Base-by-base conservation (phyloP, 2,113 vertebrate genomes). In the Xiphias gladius region DNA sequence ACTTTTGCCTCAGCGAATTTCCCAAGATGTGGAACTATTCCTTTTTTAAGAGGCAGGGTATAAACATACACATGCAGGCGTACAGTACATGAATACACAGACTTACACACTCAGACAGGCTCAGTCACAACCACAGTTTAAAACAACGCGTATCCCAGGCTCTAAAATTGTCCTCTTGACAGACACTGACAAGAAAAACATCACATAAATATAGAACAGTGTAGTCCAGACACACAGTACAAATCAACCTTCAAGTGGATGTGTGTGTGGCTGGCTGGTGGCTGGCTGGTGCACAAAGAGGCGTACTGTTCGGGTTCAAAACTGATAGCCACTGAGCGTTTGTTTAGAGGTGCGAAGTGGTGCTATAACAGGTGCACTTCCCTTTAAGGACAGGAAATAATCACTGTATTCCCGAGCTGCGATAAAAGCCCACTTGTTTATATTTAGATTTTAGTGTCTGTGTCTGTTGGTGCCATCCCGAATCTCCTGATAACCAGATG, bases 351-450 rank as follows among this genome's bases (percentile, higher is more conserved):
- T 63, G 68, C 55, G 79, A 73, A 66, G 67, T 24, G 62, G 50
- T 37, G 35, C 59, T 61, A 7, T 24, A 17, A 76, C 73, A 68
- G 48, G 62, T 22, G 64, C 61, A 19, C 70, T 59, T 76, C 77
- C 73, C 69, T 83, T 76, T 79, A 67, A 77, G 62, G 82, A 43
- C 58, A 52, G 65, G 66, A 80, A 77, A 84, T 67, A 80, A 62
- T 35, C 69, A 58, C 22, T 32, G 20, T 17, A 19, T 67, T 72
- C 58, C 68, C 69, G 43, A 6, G n/a, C 58, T 39, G 30, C 32
- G 43, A 30, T 52, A 58, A 78, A 83, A 74, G 43, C 54, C 43
- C 41, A 37, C 46, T 59, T 5, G 16, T 41, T 80, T 74, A 74
- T 71, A 80, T 80, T 84, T 79, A 83, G 85, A 59, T 64, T 26